Evolutionary conservation across 1,140 invertebrate genomes (phyloP).

Genomic region (Hirudo medicinalis): DNA sequence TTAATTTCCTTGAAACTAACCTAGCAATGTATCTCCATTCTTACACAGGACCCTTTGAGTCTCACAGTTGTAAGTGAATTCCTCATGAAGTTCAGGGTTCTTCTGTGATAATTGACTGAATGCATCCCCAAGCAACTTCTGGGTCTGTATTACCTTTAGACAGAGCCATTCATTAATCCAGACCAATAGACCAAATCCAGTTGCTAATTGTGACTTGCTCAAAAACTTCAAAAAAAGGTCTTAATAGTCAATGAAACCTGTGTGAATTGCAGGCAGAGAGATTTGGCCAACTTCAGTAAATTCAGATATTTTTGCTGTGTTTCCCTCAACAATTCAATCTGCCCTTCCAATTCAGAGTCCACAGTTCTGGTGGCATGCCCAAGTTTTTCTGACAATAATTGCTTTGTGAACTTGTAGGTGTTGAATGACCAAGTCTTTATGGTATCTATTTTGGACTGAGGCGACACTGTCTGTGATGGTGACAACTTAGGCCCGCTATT

Average conservation of each 20-base stretch:
- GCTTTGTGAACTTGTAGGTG: conserved; percentile 89
- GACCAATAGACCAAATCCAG: neutral
- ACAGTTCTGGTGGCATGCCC: conserved; percentile 65
- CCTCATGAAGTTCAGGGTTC: conserved; percentile 82
- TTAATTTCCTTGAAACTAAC: conserved; percentile 24
- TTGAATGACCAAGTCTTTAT: conserved; percentile 91
- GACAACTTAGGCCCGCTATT: conserved; percentile 46
- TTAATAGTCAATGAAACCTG: conserved; percentile 40
- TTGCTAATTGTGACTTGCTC: neutral
- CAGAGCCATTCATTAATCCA: conserved; percentile 40
- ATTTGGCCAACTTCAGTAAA: conserved; percentile 51
- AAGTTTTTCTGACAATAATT: conserved; percentile 82
- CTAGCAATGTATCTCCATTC: conserved; percentile 77
- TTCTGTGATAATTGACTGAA: conserved; percentile 85
- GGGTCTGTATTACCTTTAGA: conserved; percentile 71
- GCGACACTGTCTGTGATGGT: conserved; percentile 24
- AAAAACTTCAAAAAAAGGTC: neutral
- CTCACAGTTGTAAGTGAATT: conserved; percentile 88
- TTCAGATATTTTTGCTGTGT: conserved; percentile 74
- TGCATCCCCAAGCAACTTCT: conserved; percentile 62
- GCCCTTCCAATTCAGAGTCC: conserved; percentile 75
- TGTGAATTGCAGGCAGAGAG: conserved; percentile 72
- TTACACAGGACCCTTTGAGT: conserved; percentile 82
- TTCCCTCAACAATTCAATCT: conserved; percentile 78
- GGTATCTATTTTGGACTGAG: conserved; percentile 53